Evolutionary conservation across 2,797 vertebrate species (phyloP).

Genomic region (Notolepis coatsorum): DNA sequence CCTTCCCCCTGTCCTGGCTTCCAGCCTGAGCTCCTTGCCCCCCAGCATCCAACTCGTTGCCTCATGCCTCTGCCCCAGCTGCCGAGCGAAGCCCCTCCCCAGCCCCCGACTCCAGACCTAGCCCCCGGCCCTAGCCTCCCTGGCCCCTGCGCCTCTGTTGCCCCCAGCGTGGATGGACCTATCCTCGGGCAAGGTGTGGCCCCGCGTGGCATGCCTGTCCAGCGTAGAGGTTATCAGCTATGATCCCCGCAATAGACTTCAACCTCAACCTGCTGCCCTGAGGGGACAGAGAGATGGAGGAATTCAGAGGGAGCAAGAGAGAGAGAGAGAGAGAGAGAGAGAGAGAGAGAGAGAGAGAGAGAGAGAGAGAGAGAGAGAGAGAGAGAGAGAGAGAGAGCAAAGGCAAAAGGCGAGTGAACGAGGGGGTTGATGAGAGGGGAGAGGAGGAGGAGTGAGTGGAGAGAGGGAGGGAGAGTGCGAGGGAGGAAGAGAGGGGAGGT

Average conservation of each 20-base stretch:
- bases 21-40: conserved; percentile 60
- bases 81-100: conserved; percentile 28
- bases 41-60: conserved; percentile 39
- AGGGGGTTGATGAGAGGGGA: conserved; percentile 5
- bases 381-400: conserved; percentile 50
- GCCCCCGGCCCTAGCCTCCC: conserved; percentile 65
- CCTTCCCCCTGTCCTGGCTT: conserved; percentile 39
- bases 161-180: conserved; percentile 80
- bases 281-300: conserved; percentile 57
- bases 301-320: conserved; percentile 11
- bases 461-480: conserved; percentile 25
- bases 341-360: conserved; percentile 57
- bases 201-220: conserved; percentile 80
- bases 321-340: conserved; percentile 31
- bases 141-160: conserved; percentile 66
- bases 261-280: conserved; percentile 77
- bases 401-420: conserved; percentile 12
- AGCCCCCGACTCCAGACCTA: conserved; percentile 60
- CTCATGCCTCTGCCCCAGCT: conserved; percentile 37
- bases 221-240: conserved; percentile 83
- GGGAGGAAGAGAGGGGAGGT: conserved; percentile 25
- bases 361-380: conserved; percentile 62
- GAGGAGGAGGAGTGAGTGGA: too few relatives aligned
- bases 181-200: conserved; percentile 86
- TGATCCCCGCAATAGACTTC: conserved; percentile 82